phyloP scores from a whole-genome alignment of 2,888 invertebrate species.

The Julus scanicus region DNA sequence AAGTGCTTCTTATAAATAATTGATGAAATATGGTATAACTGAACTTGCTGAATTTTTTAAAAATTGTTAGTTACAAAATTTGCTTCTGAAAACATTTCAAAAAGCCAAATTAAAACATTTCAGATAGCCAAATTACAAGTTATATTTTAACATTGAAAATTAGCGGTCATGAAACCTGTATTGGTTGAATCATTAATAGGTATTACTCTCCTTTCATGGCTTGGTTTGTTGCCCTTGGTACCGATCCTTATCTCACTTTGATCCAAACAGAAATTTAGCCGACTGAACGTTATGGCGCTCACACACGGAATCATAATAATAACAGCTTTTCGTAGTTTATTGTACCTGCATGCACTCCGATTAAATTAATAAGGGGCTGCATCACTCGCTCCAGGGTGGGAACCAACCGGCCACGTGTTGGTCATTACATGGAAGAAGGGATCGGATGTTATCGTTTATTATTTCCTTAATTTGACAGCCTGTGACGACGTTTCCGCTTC shows the following conservation, averaged over 20 bases:
- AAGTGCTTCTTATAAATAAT: too few species aligned
- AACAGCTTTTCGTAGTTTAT: constrained; percentile 11
- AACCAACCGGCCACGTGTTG: constrained; percentile 41
- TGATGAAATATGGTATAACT: too few species aligned
- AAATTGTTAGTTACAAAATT: too few species aligned
- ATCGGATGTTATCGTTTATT: constrained; percentile 37
- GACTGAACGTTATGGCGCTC: background rate
- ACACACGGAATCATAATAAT: constrained; percentile 18
- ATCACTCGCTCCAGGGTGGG: constrained; percentile 8
- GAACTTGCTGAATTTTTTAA: too few species aligned
- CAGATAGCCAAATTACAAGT: too few species aligned
- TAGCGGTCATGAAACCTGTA: too few species aligned
- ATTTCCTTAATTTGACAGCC: constrained; percentile 23
- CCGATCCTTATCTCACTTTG: background rate
- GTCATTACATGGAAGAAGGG: background rate
- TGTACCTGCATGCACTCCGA: constrained; percentile 40
- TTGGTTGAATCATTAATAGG: too few species aligned
- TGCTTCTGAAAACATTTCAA: too few species aligned
- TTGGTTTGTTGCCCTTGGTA: background rate
- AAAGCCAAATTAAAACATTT: too few species aligned
- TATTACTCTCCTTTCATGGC: background rate
- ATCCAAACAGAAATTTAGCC: background rate
- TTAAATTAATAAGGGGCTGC: background rate
- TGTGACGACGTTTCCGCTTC: constrained; percentile 10
- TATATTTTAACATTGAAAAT: too few species aligned